Percentiles rank a stretch among this genome's conserved stretches.
phyloP scores from a whole-genome alignment of 2,797 vertebrate species.

The Crax fasciolata region DNA sequence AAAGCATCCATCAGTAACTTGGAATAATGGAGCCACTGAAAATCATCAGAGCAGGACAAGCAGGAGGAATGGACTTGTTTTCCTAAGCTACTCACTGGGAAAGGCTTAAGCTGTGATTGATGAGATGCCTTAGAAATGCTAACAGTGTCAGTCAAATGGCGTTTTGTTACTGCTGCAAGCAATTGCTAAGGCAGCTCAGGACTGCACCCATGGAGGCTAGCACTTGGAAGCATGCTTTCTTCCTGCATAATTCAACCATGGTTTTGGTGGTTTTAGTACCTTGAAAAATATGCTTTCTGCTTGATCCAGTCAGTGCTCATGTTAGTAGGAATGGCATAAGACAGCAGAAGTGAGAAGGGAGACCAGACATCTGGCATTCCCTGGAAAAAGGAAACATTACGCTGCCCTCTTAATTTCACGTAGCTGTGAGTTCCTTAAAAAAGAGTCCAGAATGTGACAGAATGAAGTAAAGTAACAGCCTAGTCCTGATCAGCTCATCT shows the following conservation, averaged over 20 bases:
- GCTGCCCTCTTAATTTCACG: constrained; percentile 13
- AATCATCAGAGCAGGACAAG: constrained; percentile 3
- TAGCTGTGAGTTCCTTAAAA: constrained; percentile 23
- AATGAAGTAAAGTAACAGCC: not conserved
- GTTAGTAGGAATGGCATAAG: not conserved
- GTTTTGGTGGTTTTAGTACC: not conserved
- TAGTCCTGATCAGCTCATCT: constrained; percentile 27
- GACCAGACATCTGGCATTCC: not conserved
- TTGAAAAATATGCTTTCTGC: not conserved
- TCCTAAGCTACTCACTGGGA: not conserved
- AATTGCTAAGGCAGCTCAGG: not conserved
- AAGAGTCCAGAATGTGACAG: constrained; percentile 42
- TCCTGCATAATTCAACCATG: not conserved
- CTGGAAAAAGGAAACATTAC: not conserved
- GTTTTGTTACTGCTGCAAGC: constrained; percentile 29
- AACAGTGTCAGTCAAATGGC: constrained; percentile 1
- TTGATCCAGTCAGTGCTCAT: not conserved
- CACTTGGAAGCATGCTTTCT: not conserved
- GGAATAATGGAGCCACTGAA: not conserved
- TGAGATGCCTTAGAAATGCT: constrained; percentile 2
- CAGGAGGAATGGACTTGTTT: constrained; percentile 39
- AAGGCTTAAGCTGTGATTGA: constrained; percentile 33
- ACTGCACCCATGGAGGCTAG: not conserved
- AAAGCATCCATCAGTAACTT: constrained; percentile 8
- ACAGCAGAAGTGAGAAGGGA: not conserved